Evolutionary conservation across 2,888 invertebrate species (phyloP), one percentile per base, ranked within the genome.

Genomic region (Yponomeuta plumbellus): DNA sequence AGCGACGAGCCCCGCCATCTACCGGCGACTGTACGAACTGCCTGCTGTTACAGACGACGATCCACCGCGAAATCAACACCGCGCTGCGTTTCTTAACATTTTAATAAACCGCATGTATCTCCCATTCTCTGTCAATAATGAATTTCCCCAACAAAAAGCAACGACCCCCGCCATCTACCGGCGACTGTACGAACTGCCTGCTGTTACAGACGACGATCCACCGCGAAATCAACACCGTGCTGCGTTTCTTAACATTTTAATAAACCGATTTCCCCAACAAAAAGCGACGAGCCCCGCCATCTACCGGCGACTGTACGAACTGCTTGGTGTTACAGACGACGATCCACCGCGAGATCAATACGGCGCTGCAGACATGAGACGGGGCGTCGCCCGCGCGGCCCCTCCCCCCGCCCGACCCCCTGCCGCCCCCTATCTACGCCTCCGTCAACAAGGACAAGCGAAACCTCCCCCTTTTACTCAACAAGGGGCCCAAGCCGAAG

Each of bases 291-390:
- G n/a, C n/a, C n/a, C 57, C 57, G 57, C n/a, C 21, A 58, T 39
- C 39, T 39, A 39, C 6, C 39, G 39, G 39, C 39, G 1, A 61
- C 21, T 22, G 23, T n/a, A n/a, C n/a, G n/a, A n/a, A n/a, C n/a
- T n/a, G n/a, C n/a, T n/a, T n/a, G n/a, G n/a, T 40, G 11, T 40
- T 63, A 10, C 84, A 91, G 91, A 81, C 94, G 71, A 94, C 94
- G 71, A 95, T 96, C 85, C 96, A 96, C 91, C 94, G 95, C 85
- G 97, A 97, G 92, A 94, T 96, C 75, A 94, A 94, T 78, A 94
- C 95, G n/a, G 95, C 96, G 68, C 80, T 96, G 86, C 95, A 95
- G 83, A 95, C 95, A 93, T 94, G 94, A 94, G 91, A 85, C 75
- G 72, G 80, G 80, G 83, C 80, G 70, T 70, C 72, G 23, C 59